Conservation (phyloP, 2,797 vertebrate genomes). For the Microtus californicus region DNA sequence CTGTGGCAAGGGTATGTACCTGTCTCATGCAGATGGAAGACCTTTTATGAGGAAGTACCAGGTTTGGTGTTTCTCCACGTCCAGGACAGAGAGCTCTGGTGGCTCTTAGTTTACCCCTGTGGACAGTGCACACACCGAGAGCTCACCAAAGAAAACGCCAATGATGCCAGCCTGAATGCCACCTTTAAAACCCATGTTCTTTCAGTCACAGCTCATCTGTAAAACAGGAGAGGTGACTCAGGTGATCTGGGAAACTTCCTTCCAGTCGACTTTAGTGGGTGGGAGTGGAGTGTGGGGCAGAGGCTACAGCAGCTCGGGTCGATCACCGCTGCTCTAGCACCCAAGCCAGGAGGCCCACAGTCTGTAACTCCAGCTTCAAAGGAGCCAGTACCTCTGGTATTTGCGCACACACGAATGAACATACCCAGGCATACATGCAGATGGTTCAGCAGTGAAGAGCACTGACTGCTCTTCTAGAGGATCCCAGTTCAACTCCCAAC, state of each 20-base stretch:
- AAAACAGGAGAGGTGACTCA: slow-evolving; percentile 39
- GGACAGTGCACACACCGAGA: background rate
- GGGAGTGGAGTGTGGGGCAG: background rate
- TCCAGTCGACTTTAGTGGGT: background rate
- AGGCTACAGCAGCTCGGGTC: background rate
- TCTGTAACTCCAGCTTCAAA: background rate
- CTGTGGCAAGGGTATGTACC: background rate
- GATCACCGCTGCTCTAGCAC: background rate
- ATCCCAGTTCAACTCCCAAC: background rate
- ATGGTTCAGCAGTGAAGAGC: background rate
- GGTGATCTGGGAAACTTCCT: background rate
- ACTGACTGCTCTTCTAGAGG: background rate
- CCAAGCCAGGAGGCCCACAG: background rate
- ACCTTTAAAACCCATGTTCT: slow-evolving; percentile 42
- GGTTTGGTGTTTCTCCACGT: background rate
- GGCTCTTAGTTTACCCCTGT: background rate
- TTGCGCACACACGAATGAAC: background rate
- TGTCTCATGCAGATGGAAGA: background rate
- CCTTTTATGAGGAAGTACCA: background rate
- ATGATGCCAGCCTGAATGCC: background rate
- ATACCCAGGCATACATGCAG: background rate
- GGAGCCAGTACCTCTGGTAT: background rate
- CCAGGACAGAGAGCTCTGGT: too few species aligned
- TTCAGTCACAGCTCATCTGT: slow-evolving; percentile 31
- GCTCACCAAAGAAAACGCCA: background rate